These are phyloP conservation scores for Artibeus lituratus DNA, from an alignment of 2,797 vertebrate genomes.

Conservation along the genomic window DNA sequence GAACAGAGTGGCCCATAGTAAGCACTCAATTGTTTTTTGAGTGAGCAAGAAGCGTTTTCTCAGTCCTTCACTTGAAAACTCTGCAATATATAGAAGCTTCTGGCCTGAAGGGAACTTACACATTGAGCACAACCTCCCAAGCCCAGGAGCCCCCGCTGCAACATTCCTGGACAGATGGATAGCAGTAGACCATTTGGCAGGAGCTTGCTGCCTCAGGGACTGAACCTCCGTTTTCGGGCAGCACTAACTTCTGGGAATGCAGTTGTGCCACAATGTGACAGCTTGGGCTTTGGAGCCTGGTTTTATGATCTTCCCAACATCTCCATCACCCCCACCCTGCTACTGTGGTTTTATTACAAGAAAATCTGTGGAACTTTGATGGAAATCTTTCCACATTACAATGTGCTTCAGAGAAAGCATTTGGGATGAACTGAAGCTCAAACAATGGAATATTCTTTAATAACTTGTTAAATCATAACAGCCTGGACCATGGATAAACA, in stretches of 20 bases:
- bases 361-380: neutral
- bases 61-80: neutral
- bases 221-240: neutral
- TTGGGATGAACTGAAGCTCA: neutral
- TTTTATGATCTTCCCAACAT: neutral
- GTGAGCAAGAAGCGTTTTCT: neutral
- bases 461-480: neutral
- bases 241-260: neutral
- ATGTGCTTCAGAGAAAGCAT: neutral
- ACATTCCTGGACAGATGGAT: neutral
- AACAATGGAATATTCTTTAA: neutral
- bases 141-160: neutral
- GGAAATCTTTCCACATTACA: neutral
- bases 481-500: neutral
- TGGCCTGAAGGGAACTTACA: neutral
- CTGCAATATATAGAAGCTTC: neutral
- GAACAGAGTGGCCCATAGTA: neutral
- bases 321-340: neutral
- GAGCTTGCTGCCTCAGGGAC: neutral
- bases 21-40: neutral
- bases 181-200: no score
- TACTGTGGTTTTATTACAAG: neutral
- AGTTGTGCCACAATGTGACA: neutral
- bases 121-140: neutral
- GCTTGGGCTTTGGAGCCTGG: neutral